A percentile compares a stretch with the other conserved stretches of the same genome.
phyloP scores from a whole-genome alignment of 2,113 vertebrate species.

The Lycaon pictus region DNA sequence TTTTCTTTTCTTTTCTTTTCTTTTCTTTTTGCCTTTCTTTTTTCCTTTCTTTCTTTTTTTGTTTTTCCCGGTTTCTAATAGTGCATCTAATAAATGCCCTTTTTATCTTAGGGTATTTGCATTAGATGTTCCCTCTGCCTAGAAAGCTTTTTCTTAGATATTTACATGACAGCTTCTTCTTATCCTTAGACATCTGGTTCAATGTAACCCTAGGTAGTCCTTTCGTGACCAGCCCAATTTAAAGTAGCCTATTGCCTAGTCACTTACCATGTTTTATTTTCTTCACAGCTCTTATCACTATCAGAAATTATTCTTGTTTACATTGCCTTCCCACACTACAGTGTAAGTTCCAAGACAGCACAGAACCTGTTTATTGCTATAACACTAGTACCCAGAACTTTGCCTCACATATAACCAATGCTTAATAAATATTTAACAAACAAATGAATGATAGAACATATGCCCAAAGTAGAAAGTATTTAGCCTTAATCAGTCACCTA shows the following conservation, averaged over 20 bases:
- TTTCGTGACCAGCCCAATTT: not conserved
- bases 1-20: too few relatives aligned
- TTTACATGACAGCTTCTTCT: not conserved
- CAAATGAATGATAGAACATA: not conserved
- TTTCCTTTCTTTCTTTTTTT: too few relatives aligned
- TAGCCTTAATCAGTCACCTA: not conserved
- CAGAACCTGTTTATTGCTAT: not conserved
- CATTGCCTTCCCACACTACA: not conserved
- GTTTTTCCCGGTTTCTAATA: not conserved
- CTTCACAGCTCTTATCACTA: not conserved
- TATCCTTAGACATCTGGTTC: not conserved
- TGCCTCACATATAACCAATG: not conserved
- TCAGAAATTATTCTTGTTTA: not conserved
- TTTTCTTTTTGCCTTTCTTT: too few relatives aligned
- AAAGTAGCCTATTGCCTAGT: not conserved
- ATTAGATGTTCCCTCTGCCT: not conserved
- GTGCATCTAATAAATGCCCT: not conserved
- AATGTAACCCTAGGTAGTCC: not conserved
- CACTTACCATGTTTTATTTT: not conserved
- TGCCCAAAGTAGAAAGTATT: not conserved
- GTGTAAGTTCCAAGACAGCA: not conserved
- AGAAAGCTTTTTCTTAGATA: not conserved
- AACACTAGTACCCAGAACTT: not conserved
- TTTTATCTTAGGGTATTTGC: not conserved
- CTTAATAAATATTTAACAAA: conserved; percentile 15